Evolutionary conservation across 2,797 vertebrate genomes (phyloP), one percentile per base, ranked within the genome.

Genomic region (Buphagus erythrorhynchus): DNA sequence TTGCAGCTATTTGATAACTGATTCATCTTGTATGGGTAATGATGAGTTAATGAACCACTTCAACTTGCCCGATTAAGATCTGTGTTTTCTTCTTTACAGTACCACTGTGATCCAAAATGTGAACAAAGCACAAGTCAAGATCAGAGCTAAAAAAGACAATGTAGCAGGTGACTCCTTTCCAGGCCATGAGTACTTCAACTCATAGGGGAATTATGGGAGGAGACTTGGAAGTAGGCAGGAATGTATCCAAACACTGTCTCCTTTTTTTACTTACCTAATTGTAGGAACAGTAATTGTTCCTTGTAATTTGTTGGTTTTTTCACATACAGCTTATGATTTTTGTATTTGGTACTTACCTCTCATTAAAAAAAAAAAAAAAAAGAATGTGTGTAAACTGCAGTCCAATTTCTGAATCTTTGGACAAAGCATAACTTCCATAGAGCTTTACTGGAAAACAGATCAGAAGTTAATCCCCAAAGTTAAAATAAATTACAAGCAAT

Each of bases 91-190:
- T 87, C 91, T 88, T 86, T 94, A 57, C 98, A 99, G 99, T 97
- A 99, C 99, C 62, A 99, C 99, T 61, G 98, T 99, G 76, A 99
- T 99, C 97, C 99, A 99, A 97, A 99, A 99, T 58, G 99, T 99
- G 86, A 99, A 99, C 97, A 99, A 99, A 98, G 99, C 99, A 83
- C 99, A 99, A 95, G 99, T 99, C 96, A 99, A 99, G 98, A 99
- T 99, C 94, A 97, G 99, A 95, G 99, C 99, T 59, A 99, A 99
- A 98, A 99, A 97, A 97, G 99, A 99, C 97, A 99, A 99, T 4
- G 99, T 99, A 90, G 99, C 99, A 99, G 99, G 99, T 99, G 67
- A 97, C 18, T 89, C 31, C 51, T 33, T 72, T 83, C 61, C 36
- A 38, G 62, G 74, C 29, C 31, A 42, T 12, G 12, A 62, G 26